A percentile compares a stretch with the other conserved stretches of the same genome.
Conservation (phyloP, 2,113 vertebrate genomes). For the Siniperca chuatsi region DNA sequence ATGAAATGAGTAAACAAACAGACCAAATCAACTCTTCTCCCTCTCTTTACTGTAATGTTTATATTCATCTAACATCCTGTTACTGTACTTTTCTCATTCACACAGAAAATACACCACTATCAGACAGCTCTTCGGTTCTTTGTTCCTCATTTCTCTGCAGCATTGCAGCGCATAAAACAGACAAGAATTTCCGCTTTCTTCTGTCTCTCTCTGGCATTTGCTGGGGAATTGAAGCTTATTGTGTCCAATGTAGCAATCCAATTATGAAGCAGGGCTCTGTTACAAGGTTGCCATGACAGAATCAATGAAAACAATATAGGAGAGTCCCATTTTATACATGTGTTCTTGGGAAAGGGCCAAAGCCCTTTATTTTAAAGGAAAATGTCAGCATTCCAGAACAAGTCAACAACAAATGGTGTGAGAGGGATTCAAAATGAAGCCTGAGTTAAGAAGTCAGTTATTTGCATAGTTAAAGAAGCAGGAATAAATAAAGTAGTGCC, state of each 20-base stretch:
- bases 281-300: conserved; percentile 78
- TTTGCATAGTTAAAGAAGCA: conserved; percentile 18
- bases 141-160: conserved; percentile 14
- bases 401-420: conserved; percentile 27
- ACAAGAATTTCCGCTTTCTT: conserved; percentile 31
- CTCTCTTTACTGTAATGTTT: not conserved
- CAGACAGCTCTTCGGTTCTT: not conserved
- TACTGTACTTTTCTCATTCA: not conserved
- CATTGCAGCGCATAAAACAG: conserved; percentile 38
- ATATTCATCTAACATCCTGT: not conserved
- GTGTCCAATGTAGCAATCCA: conserved; percentile 65
- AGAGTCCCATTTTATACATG: conserved; percentile 64
- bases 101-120: not conserved
- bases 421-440: conserved; percentile 25
- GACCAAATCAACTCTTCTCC: too few relatives aligned
- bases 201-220: conserved; percentile 9
- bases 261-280: conserved; percentile 77
- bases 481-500: not conserved
- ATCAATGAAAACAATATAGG: conserved; percentile 84
- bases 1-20: conserved; percentile 13
- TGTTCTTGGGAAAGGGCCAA: conserved; percentile 50
- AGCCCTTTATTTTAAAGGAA: conserved; percentile 49
- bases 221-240: conserved; percentile 49
- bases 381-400: conserved; percentile 61
- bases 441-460: conserved; percentile 32